Evolutionary conservation across 2,888 invertebrate species (phyloP).

Genomic region (Arrhopalites spinosus): DNA sequence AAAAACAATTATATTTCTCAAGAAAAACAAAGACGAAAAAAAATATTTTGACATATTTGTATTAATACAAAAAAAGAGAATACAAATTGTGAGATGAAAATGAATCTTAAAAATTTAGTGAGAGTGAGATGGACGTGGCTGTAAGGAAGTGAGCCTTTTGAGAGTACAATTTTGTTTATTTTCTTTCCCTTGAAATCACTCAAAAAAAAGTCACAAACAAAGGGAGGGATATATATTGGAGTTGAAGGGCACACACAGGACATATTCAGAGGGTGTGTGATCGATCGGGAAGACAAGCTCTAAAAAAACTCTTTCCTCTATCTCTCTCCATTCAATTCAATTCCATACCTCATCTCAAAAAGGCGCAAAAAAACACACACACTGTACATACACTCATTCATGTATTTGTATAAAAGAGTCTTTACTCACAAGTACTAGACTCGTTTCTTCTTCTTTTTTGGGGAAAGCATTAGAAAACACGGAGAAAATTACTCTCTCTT

Average conservation of each 20-base stretch:
- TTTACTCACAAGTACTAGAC: neutral
- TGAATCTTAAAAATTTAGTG: too few species aligned
- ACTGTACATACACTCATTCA: neutral
- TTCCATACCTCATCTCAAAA: constrained; percentile 11
- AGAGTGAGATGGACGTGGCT: too few species aligned
- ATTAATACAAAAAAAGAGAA: too few species aligned
- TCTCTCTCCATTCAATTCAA: neutral
- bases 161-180: too few species aligned
- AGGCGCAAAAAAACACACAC: neutral
- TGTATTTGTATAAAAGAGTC: too few species aligned
- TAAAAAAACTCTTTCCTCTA: neutral
- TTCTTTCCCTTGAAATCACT: neutral
- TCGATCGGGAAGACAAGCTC: constrained; percentile 35
- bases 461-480: too few species aligned
- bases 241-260: constrained; percentile 17
- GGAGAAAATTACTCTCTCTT: neutral
- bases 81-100: too few species aligned
- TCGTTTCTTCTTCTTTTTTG: too few species aligned
- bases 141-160: too few species aligned
- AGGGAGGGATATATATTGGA: neutral
- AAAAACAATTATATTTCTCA: too few species aligned
- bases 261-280: constrained; percentile 22
- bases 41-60: too few species aligned
- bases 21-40: too few species aligned
- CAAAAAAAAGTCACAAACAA: neutral